A percentile compares a stretch with the other conserved stretches of the same genome.
phyloP scores from a whole-genome alignment of 2,888 invertebrate genomes.

The Lithophane socia region DNA sequence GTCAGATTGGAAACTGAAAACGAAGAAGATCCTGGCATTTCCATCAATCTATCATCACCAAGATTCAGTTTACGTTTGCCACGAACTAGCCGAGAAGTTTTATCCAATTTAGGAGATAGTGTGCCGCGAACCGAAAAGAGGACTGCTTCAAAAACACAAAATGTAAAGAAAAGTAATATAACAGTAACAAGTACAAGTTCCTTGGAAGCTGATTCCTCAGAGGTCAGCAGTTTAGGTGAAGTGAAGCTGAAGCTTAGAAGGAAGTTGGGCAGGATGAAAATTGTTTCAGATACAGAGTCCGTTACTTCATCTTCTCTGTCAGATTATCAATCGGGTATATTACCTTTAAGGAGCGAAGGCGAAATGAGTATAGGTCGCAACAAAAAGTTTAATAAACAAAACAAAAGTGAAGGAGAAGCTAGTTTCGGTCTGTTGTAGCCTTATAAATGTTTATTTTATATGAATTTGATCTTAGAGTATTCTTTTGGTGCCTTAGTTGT shows the following conservation, averaged over 20 bases:
- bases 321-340: constrained; percentile 75
- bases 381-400: constrained; percentile 65
- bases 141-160: constrained; percentile 31
- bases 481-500: constrained; percentile 73
- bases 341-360: constrained; percentile 83
- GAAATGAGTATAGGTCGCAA: constrained; percentile 79
- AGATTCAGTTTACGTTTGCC: constrained; percentile 85
- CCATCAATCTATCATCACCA: constrained; percentile 85
- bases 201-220: constrained; percentile 83
- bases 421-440: constrained; percentile 70
- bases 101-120: constrained; percentile 77
- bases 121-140: constrained; percentile 59
- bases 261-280: constrained; percentile 70
- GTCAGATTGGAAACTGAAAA: constrained; percentile 70
- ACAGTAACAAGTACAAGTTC: constrained; percentile 80
- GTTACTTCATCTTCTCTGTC: constrained; percentile 77
- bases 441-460: constrained; percentile 25
- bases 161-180: constrained; percentile 56
- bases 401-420: constrained; percentile 80
- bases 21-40: constrained; percentile 81
- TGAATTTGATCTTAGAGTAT: constrained; percentile 59
- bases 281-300: constrained; percentile 77
- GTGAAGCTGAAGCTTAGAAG: constrained; percentile 79
- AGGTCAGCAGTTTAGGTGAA: constrained; percentile 87
- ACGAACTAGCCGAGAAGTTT: constrained; percentile 79